These are phyloP conservation scores for Barnardius zonarius DNA, from an alignment of 2,113 vertebrate genomes.

Conservation along the genomic window DNA sequence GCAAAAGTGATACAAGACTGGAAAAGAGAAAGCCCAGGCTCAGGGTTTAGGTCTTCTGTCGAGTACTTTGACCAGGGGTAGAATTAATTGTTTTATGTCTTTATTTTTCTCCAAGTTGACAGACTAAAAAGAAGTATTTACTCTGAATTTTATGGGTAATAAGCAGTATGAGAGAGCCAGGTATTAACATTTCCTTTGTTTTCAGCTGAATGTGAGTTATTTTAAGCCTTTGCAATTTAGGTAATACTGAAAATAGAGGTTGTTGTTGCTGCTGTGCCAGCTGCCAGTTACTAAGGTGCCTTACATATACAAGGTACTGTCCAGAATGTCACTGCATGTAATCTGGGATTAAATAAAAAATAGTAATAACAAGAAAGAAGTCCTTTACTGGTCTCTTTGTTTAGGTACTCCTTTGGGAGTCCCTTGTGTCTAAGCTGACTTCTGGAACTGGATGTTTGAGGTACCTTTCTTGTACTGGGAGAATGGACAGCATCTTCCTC, in stretches of 20 bases:
- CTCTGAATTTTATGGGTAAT: not conserved
- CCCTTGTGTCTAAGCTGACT: not conserved
- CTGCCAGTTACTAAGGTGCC: not conserved
- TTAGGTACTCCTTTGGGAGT: not conserved
- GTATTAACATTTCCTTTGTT: conserved; percentile 13
- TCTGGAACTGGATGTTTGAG: not conserved
- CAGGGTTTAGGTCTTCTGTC: not conserved
- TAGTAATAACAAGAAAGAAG: too few species aligned
- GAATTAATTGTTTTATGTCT: not conserved
- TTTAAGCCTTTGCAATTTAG: not conserved
- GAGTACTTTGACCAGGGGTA: not conserved
- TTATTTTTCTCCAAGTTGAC: not conserved
- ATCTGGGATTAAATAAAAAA: not conserved
- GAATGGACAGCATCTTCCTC: not conserved
- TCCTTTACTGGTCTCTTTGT: not conserved
- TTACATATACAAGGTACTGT: not conserved
- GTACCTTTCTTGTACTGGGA: not conserved
- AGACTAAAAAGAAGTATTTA: not conserved
- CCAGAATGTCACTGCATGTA: not conserved
- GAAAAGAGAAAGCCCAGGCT: not conserved
- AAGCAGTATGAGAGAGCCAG: not conserved
- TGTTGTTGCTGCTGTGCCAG: not conserved
- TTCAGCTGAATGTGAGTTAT: not conserved
- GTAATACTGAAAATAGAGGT: conserved; percentile 1
- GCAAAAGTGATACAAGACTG: not conserved